phyloP scores from a whole-genome alignment of 2,888 invertebrate species.

The Heliconius charithonia region DNA sequence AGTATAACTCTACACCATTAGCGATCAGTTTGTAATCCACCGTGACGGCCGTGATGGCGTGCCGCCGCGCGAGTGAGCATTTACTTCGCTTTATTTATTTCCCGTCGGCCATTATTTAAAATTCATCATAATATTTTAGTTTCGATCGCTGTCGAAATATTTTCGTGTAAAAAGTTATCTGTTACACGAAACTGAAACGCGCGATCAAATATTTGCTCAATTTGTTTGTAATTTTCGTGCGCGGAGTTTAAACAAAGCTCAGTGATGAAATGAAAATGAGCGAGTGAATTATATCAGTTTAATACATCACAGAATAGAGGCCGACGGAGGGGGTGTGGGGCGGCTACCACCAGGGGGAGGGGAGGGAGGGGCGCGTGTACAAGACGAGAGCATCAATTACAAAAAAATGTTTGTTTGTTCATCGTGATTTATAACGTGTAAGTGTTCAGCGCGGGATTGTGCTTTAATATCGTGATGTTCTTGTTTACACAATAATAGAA shows the following conservation, averaged over 20 bases:
- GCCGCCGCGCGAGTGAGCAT: neutral
- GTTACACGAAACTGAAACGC: slow-evolving; percentile 1
- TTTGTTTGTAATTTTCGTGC: slow-evolving; percentile 25
- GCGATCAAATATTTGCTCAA: slow-evolving; percentile 26
- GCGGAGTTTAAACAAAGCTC: slow-evolving; percentile 21
- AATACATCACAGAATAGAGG: neutral
- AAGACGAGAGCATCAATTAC: slow-evolving; percentile 1
- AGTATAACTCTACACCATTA: neutral
- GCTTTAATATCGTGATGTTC: neutral
- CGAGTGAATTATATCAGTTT: slow-evolving; percentile 14
- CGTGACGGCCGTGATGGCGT: neutral
- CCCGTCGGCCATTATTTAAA: neutral
- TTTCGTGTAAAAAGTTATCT: slow-evolving; percentile 1
- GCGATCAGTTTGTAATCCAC: neutral
- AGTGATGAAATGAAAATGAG: slow-evolving; percentile 10
- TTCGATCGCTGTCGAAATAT: slow-evolving; percentile 6
- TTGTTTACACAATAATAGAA: neutral
- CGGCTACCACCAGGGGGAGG: neutral
- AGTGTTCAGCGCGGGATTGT: neutral
- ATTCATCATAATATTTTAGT: slow-evolving; percentile 4
- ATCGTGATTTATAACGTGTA: neutral
- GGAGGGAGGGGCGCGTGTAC: neutral
- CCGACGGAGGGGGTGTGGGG: too few species aligned
- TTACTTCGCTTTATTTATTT: slow-evolving; percentile 5
- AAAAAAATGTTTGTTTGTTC: slow-evolving; percentile 14